Base-by-base conservation (phyloP, 2,113 vertebrate species). In the Bufo bufo region DNA sequence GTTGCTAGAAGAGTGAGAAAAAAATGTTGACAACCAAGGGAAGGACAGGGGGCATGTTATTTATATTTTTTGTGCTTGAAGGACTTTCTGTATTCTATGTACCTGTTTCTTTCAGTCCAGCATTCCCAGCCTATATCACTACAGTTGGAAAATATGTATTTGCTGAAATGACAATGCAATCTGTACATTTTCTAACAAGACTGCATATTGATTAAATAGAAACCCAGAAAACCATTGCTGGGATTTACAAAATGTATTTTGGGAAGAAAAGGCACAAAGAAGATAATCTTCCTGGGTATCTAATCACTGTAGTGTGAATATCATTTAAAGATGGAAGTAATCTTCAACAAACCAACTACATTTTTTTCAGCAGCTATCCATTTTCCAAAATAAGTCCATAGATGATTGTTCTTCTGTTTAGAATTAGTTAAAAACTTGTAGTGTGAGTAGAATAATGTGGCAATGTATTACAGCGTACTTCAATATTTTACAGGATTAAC, bases 401-500 rank as follows among this genome's bases (percentile, higher is more conserved):
- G 20, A 78, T 56, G 77, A 78, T 56, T 78, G 50, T 52, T 77
- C 74, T 52, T 52, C 17, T 77, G 74, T 77, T 77, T 54, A 77
- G 75, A 77, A 52, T 54, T 20, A 77, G 75, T 20, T 19, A 77
- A 77, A 77, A 77, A 2, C 45, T 16, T 74, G 4, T 74, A 14
- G 47, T 16, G 47, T 5, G 17, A 49, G 19, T 49, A 74, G 43
- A 33, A 17, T 74, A 6, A 74, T 74, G 71, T 49, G 43, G 43
- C 71, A 74, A 47, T 74, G 45, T 50, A 75, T 75, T 75, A 49
- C 47, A 20, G 47, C 47, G 19, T 7, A 75, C 72, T 49, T 50
- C 4, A 49, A 19, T 75, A 50, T 20, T 8, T 75, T 50, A 50
- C 9, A 75, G 72, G 72, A 75, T 75, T 50, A 20, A 75, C 47